Conservation (phyloP, 2,888 invertebrate genomes). For the Campoplex nolae region DNA sequence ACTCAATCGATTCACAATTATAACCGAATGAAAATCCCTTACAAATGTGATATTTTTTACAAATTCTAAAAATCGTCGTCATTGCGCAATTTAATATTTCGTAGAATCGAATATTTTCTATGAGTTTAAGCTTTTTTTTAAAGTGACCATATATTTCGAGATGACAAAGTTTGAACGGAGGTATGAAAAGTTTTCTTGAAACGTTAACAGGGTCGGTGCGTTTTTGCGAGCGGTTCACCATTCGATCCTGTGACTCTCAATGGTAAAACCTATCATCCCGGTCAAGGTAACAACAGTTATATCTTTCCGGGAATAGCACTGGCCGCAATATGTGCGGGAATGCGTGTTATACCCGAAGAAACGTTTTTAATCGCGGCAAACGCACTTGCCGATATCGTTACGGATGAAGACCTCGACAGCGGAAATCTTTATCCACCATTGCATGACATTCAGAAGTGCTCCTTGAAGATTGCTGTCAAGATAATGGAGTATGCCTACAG, state of each 20-base stretch:
- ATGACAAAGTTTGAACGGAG: not conserved
- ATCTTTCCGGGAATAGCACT: constrained; percentile 98
- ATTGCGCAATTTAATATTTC: not conserved
- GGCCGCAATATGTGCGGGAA: constrained; percentile 94
- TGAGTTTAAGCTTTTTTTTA: not conserved
- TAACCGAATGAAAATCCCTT: not conserved
- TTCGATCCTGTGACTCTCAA: constrained; percentile 94
- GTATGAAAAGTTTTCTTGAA: constrained; percentile 34
- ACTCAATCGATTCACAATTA: not conserved
- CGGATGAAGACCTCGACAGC: constrained; percentile 91
- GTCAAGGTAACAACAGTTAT: constrained; percentile 99
- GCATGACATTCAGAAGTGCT: constrained; percentile 92
- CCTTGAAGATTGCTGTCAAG: constrained; percentile 93
- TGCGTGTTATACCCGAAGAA: constrained; percentile 95
- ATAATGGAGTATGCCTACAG: constrained; percentile 94
- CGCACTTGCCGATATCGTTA: constrained; percentile 93
- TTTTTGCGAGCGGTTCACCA: constrained; percentile 99
- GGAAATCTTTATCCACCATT: constrained; percentile 98
- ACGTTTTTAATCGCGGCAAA: constrained; percentile 96
- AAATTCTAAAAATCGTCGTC: not conserved
- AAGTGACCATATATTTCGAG: not conserved
- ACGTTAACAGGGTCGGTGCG: constrained; percentile 90
- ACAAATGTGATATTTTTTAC: not conserved
- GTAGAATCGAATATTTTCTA: not conserved
- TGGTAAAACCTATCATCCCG: constrained; percentile 93